Evolutionary conservation across 2,113 vertebrate species (phyloP).

Genomic region (Rafetus swinhoei): DNA sequence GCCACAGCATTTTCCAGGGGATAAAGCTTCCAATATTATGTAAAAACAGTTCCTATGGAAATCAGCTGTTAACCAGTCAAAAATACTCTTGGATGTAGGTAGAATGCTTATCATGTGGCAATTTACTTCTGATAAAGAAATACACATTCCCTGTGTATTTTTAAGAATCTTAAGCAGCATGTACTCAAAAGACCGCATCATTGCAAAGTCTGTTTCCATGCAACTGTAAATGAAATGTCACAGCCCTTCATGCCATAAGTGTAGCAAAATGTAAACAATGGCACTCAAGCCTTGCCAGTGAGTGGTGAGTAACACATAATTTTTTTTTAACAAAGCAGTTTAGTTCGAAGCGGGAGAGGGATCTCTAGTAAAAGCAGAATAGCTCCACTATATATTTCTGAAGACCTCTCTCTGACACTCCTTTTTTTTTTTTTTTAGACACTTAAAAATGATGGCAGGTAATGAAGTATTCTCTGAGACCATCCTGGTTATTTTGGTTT

Average conservation of each 20-base stretch:
- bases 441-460: not conserved
- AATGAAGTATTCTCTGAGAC: not conserved
- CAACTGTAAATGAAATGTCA: slow-evolving; percentile 46
- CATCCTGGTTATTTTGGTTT: not conserved
- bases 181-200: not conserved
- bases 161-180: slow-evolving; percentile 36
- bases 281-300: not conserved
- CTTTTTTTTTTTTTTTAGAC: not conserved
- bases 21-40: slow-evolving; percentile 42
- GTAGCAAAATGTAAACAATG: slow-evolving; percentile 24
- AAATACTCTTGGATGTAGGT: not conserved
- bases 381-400: not conserved
- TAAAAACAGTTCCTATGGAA: slow-evolving; percentile 2
- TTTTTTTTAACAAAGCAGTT: not conserved
- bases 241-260: not conserved
- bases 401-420: not conserved
- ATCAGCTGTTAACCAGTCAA: slow-evolving; percentile 18
- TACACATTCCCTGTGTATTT: not conserved
- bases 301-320: not conserved
- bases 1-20: slow-evolving; percentile 16
- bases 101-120: not conserved
- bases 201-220: slow-evolving; percentile 10
- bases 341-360: not conserved
- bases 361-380: not conserved
- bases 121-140: slow-evolving; percentile 18